Percentiles rank a stretch among this genome's conserved stretches.
Evolutionary conservation across 2,797 vertebrate species (phyloP).

Genomic region (Mastacembelus armatus): DNA sequence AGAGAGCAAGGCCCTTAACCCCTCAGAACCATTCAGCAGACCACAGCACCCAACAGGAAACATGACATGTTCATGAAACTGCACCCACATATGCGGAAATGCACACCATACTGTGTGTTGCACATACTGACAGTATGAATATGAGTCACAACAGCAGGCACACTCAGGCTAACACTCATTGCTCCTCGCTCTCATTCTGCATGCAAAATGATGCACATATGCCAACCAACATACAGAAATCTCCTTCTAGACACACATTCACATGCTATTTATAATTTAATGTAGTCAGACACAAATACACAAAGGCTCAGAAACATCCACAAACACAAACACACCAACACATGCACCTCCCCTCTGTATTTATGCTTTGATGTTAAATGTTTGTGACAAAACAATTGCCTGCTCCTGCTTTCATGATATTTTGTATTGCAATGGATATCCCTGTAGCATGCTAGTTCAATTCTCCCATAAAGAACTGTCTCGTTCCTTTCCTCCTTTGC

Average conservation of each 20-base stretch:
- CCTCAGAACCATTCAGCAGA: constrained; percentile 49
- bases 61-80: constrained; percentile 21
- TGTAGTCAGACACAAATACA: constrained; percentile 65
- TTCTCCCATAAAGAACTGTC: constrained; percentile 60
- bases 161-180: constrained; percentile 66
- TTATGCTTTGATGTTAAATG: constrained; percentile 71
- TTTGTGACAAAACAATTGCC: constrained; percentile 79
- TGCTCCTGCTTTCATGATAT: constrained; percentile 72
- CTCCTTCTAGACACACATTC: constrained; percentile 79
- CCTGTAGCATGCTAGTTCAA: constrained; percentile 66
- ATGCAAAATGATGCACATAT: constrained; percentile 69
- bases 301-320: constrained; percentile 60
- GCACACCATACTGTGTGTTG: constrained; percentile 28
- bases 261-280: constrained; percentile 74
- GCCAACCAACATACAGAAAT: constrained; percentile 67
- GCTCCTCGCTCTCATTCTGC: constrained; percentile 74
- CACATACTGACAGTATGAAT: constrained; percentile 62
- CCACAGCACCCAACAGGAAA: constrained; percentile 37
- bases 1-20: constrained; percentile 75
- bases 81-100: constrained; percentile 37
- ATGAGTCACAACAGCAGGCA: constrained; percentile 68
- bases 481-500: constrained; percentile 54
- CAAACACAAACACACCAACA: constrained; percentile 51
- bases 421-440: constrained; percentile 74
- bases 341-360: constrained; percentile 54